Conservation (phyloP, 1,140 invertebrate species). For the Tribolium castaneum region DNA sequence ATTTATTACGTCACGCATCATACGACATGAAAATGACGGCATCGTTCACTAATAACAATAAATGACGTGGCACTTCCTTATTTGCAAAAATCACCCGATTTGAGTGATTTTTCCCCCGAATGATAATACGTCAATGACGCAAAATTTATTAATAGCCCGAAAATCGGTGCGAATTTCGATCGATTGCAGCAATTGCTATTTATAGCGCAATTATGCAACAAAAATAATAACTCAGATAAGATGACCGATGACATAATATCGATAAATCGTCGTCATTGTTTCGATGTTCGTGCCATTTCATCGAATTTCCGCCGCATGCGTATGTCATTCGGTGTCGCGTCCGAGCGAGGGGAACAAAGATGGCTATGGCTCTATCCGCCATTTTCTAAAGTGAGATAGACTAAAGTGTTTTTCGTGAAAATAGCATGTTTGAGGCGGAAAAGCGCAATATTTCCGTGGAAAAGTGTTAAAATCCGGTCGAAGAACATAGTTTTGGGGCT, state of each 20-base stretch:
- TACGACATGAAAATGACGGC: too few species aligned
- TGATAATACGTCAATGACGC: background rate
- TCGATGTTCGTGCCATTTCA: background rate
- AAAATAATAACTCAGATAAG: background rate
- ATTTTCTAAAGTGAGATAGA: slow-evolving; percentile 66
- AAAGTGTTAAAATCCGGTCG: slow-evolving; percentile 25
- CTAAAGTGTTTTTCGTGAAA: slow-evolving; percentile 57
- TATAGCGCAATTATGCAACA: slow-evolving; percentile 1
- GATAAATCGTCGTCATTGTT: slow-evolving; percentile 12
- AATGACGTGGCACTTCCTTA: too few species aligned
- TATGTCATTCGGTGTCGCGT: slow-evolving; percentile 5
- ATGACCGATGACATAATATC: background rate
- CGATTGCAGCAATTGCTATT: background rate
- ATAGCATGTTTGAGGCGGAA: slow-evolving; percentile 42
- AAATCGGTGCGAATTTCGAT: background rate
- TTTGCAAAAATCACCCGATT: too few species aligned
- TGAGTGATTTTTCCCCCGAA: too few species aligned
- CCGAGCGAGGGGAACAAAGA: slow-evolving; percentile 61
- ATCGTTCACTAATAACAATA: too few species aligned
- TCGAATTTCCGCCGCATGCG: slow-evolving; percentile 39
- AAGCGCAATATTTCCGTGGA: slow-evolving; percentile 47
- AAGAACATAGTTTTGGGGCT: slow-evolving; percentile 17
- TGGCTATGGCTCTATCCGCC: slow-evolving; percentile 63
- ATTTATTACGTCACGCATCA: too few species aligned
- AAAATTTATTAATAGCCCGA: background rate